Base-by-base conservation (phyloP, 2,113 vertebrate species). In the Ifrita kowaldi region DNA sequence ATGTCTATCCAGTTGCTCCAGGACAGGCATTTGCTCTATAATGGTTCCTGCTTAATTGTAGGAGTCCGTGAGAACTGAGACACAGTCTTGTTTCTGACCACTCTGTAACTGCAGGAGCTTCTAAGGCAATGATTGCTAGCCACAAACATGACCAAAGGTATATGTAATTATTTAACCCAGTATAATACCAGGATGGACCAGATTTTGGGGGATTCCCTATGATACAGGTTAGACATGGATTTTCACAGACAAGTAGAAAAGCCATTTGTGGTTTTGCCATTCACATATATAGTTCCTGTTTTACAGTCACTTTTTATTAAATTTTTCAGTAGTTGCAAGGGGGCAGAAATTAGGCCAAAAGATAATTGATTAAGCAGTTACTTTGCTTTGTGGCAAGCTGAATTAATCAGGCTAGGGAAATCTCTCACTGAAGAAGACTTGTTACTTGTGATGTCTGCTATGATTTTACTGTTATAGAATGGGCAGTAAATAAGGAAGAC, bases 201-300 rank as follows among this genome's bases (percentile, higher is more conserved):
- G 4, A 50, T 41, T 82, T 4, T 3, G 0, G 28, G 2, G 10
- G 1, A 5, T 30, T 93, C 28, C 15, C 3, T 50, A 4, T n/a
- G 42, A 28, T 6, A 9, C 9, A 52, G 7, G 3, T 35, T 57
- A 33, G 8, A 74, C 6, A 35, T 4, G 2, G 9, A 33, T 68
- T 81, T 94, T 84, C 26, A 84, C 2, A 1, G 20, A n/a, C 2
- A 75, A 59, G 12, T 68, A 75, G 27, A 82, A 74, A 46, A 76
- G 8, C 3, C 18, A 27, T 46, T 68, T 71, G 22, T 79, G 26
- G 2, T 46, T 78, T 62, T 89, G 6, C 4, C 5, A 22, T 63
- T 75, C 37, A 65, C 16, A 68, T 23, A 44, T 65, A 33, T 2
- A 39, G 41, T 56, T 87, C 63, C 26, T 41, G 4, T 19, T 90